These are phyloP conservation scores for Eupeodes latifasciatus DNA, from an alignment of 2,888 invertebrate genomes.

Conservation along the genomic window DNA sequence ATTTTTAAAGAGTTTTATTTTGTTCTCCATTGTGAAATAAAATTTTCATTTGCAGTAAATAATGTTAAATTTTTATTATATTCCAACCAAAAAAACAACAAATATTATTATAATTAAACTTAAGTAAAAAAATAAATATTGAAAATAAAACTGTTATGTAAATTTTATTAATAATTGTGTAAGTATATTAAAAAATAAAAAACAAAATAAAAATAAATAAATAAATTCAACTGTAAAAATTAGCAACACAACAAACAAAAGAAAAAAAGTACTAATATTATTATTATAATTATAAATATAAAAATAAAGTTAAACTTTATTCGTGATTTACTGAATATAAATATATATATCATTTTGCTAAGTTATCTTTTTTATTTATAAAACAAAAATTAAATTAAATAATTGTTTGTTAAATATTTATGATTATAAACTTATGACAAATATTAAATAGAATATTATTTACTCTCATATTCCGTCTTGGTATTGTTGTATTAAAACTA, in stretches of 20 bases:
- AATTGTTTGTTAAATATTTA: conserved; percentile 37
- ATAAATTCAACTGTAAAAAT: conserved; percentile 71
- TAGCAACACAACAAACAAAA: conserved; percentile 68
- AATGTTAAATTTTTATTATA: conserved; percentile 77
- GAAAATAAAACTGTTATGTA: conserved; percentile 81
- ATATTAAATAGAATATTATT: conserved; percentile 35
- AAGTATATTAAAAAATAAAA: conserved; percentile 66
- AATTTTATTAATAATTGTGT: conserved; percentile 79
- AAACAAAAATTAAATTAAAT: not conserved
- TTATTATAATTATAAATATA: conserved; percentile 62
- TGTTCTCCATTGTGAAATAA: conserved; percentile 60
- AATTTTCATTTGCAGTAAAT: conserved; percentile 66
- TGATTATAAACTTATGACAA: not conserved
- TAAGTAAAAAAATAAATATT: conserved; percentile 67
- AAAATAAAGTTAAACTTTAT: conserved; percentile 82
- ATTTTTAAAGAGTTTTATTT: conserved; percentile 30
- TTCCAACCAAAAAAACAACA: conserved; percentile 71
- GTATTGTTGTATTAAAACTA: conserved; percentile 62
- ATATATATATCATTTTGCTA: conserved; percentile 64
- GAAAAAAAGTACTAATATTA: conserved; percentile 70
- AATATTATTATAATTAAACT: conserved; percentile 60
- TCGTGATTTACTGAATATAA: conserved; percentile 80
- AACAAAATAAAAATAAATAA: conserved; percentile 45
- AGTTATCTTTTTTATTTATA: conserved; percentile 44
- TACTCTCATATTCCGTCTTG: conserved; percentile 63